Evolutionary conservation across 2,888 invertebrate genomes (phyloP).

Genomic region (Stenotaenia linearis): DNA sequence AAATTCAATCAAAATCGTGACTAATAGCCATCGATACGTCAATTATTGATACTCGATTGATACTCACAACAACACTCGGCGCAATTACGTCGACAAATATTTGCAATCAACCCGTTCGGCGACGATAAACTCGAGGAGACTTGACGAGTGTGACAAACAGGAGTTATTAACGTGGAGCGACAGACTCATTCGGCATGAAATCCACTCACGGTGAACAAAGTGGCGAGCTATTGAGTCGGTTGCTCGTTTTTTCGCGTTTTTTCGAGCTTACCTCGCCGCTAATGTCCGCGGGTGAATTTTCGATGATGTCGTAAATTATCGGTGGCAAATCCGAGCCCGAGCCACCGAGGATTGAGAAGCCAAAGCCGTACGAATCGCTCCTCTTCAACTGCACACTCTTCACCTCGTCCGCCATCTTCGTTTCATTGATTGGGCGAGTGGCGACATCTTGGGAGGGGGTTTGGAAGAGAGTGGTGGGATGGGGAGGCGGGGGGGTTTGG

Average conservation of each 20-base stretch:
- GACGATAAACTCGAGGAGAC: no score
- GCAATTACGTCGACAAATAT: no score
- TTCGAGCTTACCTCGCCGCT: conserved; percentile 69
- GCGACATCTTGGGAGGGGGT: neutral
- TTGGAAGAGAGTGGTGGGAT: no score
- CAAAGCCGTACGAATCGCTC: conserved; percentile 59
- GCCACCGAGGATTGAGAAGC: conserved; percentile 83
- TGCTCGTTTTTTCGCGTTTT: neutral
- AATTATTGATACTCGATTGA: neutral
- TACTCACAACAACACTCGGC: neutral
- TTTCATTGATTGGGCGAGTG: neutral
- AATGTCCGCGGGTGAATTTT: conserved; percentile 86
- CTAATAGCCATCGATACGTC: no score
- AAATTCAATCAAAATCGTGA: no score
- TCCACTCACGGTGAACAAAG: neutral
- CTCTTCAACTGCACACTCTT: conserved; percentile 41
- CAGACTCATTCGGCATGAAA: no score
- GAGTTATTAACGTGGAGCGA: no score
- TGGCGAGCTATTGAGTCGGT: no score
- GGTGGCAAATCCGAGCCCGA: conserved; percentile 74
- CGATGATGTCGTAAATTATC: conserved; percentile 86
- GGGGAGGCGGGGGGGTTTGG: no score
- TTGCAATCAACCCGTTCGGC: no score
- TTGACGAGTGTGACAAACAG: no score
- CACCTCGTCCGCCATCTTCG: conserved; percentile 37